Conservation (phyloP, 2,797 vertebrate species). For the Dipus sagitta region DNA sequence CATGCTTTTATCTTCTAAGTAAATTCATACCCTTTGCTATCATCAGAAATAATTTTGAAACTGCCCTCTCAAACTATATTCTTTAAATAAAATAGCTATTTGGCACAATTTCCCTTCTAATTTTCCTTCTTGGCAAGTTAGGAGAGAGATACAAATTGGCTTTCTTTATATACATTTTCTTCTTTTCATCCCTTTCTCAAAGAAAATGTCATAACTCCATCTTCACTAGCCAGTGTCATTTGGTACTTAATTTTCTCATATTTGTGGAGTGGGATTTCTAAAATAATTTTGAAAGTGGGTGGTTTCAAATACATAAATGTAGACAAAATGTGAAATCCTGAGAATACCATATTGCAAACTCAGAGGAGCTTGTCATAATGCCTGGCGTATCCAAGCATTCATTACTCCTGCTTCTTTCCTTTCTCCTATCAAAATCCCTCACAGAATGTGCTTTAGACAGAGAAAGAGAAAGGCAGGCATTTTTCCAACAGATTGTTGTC, state of each 20-base stretch:
- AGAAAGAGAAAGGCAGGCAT: not conserved
- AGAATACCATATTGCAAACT: not conserved
- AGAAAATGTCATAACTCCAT: constrained; percentile 7
- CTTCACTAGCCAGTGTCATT: not conserved
- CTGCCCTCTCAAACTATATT: constrained; percentile 3
- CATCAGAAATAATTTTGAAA: constrained; percentile 17
- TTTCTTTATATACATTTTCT: not conserved
- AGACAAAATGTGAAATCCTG: not conserved
- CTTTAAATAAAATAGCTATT: constrained; percentile 41
- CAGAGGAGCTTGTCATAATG: not conserved
- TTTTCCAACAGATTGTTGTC: not conserved
- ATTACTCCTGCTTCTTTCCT: not conserved
- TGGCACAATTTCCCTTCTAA: not conserved
- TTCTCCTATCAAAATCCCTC: not conserved
- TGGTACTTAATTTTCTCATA: not conserved
- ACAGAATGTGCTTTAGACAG: not conserved
- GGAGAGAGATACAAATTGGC: not conserved
- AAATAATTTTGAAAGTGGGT: constrained; percentile 16
- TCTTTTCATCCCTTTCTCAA: constrained; percentile 24
- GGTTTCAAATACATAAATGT: not conserved
- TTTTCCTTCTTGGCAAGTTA: not conserved
- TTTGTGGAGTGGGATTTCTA: not conserved
- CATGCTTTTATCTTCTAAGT: constrained; percentile 6
- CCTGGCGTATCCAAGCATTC: rapidly evolving
- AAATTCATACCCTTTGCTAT: not conserved